Evolutionary conservation across 2,888 invertebrate species (phyloP).

Genomic region (Monoplex corrugatus): DNA sequence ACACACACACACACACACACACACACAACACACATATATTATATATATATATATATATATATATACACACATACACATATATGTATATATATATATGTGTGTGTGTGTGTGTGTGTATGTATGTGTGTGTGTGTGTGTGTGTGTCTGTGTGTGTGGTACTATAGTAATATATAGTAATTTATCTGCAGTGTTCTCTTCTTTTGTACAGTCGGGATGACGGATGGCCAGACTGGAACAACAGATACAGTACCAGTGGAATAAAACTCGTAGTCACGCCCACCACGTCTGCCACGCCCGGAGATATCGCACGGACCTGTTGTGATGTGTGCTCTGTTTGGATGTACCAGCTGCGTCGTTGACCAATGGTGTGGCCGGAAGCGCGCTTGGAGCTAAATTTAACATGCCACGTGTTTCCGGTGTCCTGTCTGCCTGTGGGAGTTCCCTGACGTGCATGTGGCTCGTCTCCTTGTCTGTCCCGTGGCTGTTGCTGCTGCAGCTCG

Average conservation of each 20-base stretch:
- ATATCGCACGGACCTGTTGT: slow-evolving; percentile 17
- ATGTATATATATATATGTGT: background rate
- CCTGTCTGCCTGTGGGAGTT: background rate
- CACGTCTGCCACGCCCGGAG: background rate
- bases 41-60: background rate
- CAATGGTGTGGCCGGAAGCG: slow-evolving; percentile 30
- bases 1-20: background rate
- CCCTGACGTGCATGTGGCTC: slow-evolving; percentile 22
- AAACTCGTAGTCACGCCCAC: too few relatives aligned
- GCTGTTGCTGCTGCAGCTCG: slow-evolving; percentile 20
- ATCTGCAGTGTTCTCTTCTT: too few relatives aligned
- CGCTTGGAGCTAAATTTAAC: slow-evolving; percentile 32
- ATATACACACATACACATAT: background rate
- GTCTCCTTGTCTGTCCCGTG: background rate
- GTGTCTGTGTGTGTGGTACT: background rate
- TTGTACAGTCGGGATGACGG: background rate
- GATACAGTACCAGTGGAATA: too few relatives aligned
- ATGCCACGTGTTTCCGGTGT: slow-evolving; percentile 41
- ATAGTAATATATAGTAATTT: too few relatives aligned
- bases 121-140: too few relatives aligned
- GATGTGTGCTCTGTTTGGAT: slow-evolving; percentile 28
- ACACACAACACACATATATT: too few relatives aligned
- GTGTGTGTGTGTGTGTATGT: too few relatives aligned
- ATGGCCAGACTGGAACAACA: background rate
- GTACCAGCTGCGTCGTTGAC: background rate